A percentile compares a stretch with the other conserved stretches of the same genome.
These are phyloP conservation scores for Lates japonicus DNA, from an alignment of 2,797 vertebrate genomes.

Conservation along the genomic window DNA sequence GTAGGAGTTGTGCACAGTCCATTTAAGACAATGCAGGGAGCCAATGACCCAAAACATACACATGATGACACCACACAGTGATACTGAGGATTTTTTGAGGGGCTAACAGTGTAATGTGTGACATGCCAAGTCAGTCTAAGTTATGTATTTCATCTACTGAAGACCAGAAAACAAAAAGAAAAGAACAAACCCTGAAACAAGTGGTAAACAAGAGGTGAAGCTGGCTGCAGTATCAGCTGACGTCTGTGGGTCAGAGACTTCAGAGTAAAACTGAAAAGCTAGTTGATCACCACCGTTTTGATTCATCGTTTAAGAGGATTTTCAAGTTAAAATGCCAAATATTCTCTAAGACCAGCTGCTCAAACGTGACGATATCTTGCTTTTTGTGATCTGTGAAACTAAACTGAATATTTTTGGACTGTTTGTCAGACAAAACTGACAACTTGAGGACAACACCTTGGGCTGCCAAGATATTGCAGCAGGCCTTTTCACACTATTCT, in stretches of 20 bases:
- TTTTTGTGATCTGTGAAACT: background rate
- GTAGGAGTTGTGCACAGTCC: background rate
- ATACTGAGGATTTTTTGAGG: background rate
- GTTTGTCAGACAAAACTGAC: background rate
- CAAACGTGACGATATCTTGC: background rate
- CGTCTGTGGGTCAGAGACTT: background rate
- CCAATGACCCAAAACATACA: background rate
- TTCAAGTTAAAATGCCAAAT: too few species aligned
- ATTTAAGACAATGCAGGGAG: background rate
- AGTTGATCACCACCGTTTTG: background rate
- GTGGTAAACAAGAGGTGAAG: slow-evolving; percentile 37
- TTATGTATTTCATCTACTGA: background rate
- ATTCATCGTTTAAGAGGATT: background rate
- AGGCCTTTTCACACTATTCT: background rate
- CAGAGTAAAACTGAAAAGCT: background rate
- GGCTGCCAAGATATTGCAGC: background rate
- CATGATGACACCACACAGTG: background rate
- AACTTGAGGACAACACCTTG: too few species aligned
- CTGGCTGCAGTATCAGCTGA: background rate
- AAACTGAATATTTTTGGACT: background rate
- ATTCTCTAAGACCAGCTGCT: background rate
- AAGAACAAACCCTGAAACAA: background rate
- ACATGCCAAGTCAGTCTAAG: too few species aligned
- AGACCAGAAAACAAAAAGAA: slow-evolving; percentile 1
- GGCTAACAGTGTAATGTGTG: too few species aligned